Base-by-base conservation (phyloP, 2,888 invertebrate genomes). In the Hemistola chrysoprasaria region DNA sequence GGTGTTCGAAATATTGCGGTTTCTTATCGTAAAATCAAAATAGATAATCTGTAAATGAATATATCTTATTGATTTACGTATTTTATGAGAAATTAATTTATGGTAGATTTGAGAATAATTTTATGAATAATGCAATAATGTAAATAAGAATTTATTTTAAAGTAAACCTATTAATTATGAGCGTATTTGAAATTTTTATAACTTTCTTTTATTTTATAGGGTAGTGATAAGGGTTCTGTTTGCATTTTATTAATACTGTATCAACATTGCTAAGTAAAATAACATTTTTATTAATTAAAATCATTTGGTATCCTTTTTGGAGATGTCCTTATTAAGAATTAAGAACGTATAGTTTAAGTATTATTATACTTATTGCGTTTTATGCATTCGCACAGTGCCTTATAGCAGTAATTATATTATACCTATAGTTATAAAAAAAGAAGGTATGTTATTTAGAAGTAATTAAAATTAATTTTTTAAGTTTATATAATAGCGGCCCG, bases 381-480 rank as follows among this genome's bases (percentile, higher is more conserved):
- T 56, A 76, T 78, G 87, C 87, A 87, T 88, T 88, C 87, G 79
- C 65, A 65, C 86, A 87, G 87, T 87, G 87, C 87, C 86, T 81
- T 64, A 33, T 6, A 3, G 16, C 2, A 16, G 16, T 16, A 23
- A 22, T 25, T 31, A 21, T 2, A 4, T 16, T 29, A 28, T 16
- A 16, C 16, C 16, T 16, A 16, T 16, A 16, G 16, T 4, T 4
- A 16, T 4, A 3, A 16, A 16, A 16, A 16, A 16, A 2, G 2
- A 16, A 3, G 2, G 16, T 16, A 16, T 16, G 4, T 2, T 16
- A 4, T n/a, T n/a, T n/a, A n/a, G n/a, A n/a, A n/a, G n/a, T n/a
- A n/a, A n/a, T n/a, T n/a, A n/a, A n/a, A n/a, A n/a, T n/a, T n/a
- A n/a, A n/a, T n/a, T n/a, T n/a, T n/a, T n/a, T n/a, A n/a, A n/a